A percentile compares a stretch with the other conserved stretches of the same genome.
Evolutionary conservation across 2,113 vertebrate species (phyloP).

Genomic region (Amphiprion ocellaris): DNA sequence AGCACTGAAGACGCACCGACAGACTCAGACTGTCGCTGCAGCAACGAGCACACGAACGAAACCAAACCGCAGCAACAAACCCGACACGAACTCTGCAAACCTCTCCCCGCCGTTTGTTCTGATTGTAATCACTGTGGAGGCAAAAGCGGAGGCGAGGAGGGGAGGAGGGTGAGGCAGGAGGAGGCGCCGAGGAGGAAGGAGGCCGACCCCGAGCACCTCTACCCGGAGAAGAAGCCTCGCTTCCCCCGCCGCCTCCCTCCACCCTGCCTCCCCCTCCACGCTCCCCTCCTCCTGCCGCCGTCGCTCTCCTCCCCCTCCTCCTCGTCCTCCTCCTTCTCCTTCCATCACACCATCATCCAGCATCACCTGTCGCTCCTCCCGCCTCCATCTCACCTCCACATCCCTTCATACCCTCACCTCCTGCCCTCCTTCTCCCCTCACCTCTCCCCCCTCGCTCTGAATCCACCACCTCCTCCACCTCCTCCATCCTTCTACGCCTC

Average conservation of each 20-base stretch:
- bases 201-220: conserved; percentile 41
- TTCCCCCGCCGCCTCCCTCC: conserved; percentile 47
- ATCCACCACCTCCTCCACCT: conserved; percentile 37
- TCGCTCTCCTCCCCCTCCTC: conserved; percentile 54
- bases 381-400: conserved; percentile 47
- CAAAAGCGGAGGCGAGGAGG: conserved; percentile 9
- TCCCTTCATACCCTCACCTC: conserved; percentile 65
- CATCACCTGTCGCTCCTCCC: conserved; percentile 72
- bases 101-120: neutral
- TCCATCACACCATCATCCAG: conserved; percentile 77
- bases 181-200: conserved; percentile 48
- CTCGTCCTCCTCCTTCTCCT: conserved; percentile 63
- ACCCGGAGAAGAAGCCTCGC: conserved; percentile 56
- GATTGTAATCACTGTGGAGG: conserved; percentile 45
- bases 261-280: conserved; percentile 56
- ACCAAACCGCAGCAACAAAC: conserved; percentile 10
- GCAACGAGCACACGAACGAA: neutral
- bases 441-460: conserved; percentile 46
- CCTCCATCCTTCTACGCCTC: conserved; percentile 69
- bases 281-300: conserved; percentile 63
- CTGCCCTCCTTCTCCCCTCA: conserved; percentile 69
- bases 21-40: conserved; percentile 4
- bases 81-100: neutral
- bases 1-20: conserved; percentile 4
- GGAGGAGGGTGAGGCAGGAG: conserved; percentile 55